Evolutionary conservation across 2,888 invertebrate species (phyloP), one percentile per base, ranked within the genome.

Genomic region (Acrocera orbiculus): DNA sequence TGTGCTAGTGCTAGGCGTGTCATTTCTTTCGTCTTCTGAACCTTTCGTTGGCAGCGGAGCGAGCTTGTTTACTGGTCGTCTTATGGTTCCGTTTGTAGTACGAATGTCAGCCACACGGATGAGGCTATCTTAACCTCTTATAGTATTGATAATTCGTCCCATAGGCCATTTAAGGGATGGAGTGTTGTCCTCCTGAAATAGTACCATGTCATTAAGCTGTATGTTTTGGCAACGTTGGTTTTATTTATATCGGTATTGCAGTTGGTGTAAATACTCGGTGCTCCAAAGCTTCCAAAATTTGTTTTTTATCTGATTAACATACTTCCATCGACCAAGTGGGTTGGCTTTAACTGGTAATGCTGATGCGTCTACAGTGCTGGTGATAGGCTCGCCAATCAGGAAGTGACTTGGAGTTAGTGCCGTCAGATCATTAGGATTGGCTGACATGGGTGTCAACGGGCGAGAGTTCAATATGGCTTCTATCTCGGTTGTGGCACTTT

Each of bases 151-250:
- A 9, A 50, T 38, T 26, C 43, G 26, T 4, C 40, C 49, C 6
- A 47, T 24, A 10, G 30, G 30, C 50, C 50, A 51, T n/a, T 43
- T 29, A 4, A 34, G n/a, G 13, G 46, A 42, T 7, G 42, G 43
- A 4, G 34, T 16, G 27, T 40, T 40, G 10, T 44, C 42, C 14
- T 48, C 42, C 13, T 40, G 43, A 9, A 49, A 16, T 5, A 50
- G 26, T 5, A 47, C 48, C 8, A 51, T 11, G n/a, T 38, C 31
- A 11, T 42, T 43, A 15, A 38, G 29, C 5, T n/a, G 3, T 17
- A 25, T 16, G 13, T 4, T n/a, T 7, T 3, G 16, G 4, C 11
- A 7, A 4, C 16, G 14, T 15, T 26, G 7, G 3, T 11, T 14
- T 26, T 17, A 32, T 7, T 17, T 16, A 5, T 13, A 16, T 10